Evolutionary conservation across 2,113 vertebrate genomes (phyloP).

Genomic region (Ariopsis seemanni): DNA sequence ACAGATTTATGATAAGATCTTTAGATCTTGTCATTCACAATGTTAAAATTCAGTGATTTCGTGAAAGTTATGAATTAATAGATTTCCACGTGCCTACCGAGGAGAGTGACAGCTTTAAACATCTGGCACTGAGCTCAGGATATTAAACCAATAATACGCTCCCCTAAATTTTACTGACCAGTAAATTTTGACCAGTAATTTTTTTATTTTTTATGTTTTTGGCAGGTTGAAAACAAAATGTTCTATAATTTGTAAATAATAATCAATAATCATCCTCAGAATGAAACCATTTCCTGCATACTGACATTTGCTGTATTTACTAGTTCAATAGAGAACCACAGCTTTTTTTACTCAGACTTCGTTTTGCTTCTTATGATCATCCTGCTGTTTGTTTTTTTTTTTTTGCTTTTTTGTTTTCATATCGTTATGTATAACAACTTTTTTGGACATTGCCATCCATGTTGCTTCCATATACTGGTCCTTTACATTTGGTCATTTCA

Average conservation of each 20-base stretch:
- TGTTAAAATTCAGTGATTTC: slow-evolving; percentile 1
- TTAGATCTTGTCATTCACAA: slow-evolving; percentile 41
- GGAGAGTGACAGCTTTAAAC: not conserved
- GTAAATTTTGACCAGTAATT: not conserved
- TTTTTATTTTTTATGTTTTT: not conserved
- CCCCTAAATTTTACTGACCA: not conserved
- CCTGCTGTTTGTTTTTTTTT: too few relatives aligned
- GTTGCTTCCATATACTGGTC: too few relatives aligned
- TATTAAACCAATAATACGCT: not conserved
- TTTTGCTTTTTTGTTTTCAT: too few relatives aligned
- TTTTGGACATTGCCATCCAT: too few relatives aligned
- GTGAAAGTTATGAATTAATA: not conserved
- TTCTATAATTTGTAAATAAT: not conserved
- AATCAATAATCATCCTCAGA: not conserved
- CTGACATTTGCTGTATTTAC: too few relatives aligned
- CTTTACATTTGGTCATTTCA: too few relatives aligned
- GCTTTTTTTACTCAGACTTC: too few relatives aligned
- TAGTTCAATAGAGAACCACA: too few relatives aligned
- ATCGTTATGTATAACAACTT: too few relatives aligned
- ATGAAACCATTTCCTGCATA: too few relatives aligned
- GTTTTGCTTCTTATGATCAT: too few relatives aligned
- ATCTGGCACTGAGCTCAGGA: not conserved
- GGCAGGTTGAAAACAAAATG: not conserved
- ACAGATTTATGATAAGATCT: slow-evolving; percentile 41
- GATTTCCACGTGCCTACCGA: not conserved